Conservation (phyloP, 2,888 invertebrate species). For the Anthophora plumipes region DNA sequence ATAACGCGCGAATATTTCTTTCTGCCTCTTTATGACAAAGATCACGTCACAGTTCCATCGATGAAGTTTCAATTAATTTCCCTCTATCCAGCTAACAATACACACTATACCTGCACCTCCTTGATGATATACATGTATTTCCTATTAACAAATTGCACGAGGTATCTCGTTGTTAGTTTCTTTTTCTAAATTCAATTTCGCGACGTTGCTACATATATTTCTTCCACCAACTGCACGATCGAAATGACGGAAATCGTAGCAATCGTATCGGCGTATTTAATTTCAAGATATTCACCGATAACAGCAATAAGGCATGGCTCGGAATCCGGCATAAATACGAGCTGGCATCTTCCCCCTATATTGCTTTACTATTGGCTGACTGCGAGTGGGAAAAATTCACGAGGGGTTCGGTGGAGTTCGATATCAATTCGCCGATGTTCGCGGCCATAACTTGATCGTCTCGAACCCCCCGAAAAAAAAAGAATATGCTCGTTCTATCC, state of each 20-base stretch:
- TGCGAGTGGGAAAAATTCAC: constrained; percentile 67
- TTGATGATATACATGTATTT: constrained; percentile 16
- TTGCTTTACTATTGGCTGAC: constrained; percentile 77
- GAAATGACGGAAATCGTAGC: constrained; percentile 18
- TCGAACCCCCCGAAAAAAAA: constrained; percentile 16
- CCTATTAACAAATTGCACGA: constrained; percentile 47
- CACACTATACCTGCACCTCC: neutral
- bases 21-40: neutral
- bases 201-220: too few relatives aligned
- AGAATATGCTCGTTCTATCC: too few relatives aligned
- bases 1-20: neutral
- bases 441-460: constrained; percentile 39
- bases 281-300: constrained; percentile 73
- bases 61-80: constrained; percentile 29
- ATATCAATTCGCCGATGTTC: constrained; percentile 18
- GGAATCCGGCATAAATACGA: constrained; percentile 80
- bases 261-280: constrained; percentile 65
- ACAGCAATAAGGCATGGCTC: constrained; percentile 73
- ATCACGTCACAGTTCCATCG: neutral
- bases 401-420: constrained; percentile 49
- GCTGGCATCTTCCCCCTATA: constrained; percentile 75
- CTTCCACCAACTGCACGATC: constrained; percentile 21
- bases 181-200: too few relatives aligned
- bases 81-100: neutral
- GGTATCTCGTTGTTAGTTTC: constrained; percentile 26